A percentile compares a stretch with the other conserved stretches of the same genome.
Evolutionary conservation across 1,140 invertebrate species (phyloP).

Genomic region (Oedothorax gibbosus): DNA sequence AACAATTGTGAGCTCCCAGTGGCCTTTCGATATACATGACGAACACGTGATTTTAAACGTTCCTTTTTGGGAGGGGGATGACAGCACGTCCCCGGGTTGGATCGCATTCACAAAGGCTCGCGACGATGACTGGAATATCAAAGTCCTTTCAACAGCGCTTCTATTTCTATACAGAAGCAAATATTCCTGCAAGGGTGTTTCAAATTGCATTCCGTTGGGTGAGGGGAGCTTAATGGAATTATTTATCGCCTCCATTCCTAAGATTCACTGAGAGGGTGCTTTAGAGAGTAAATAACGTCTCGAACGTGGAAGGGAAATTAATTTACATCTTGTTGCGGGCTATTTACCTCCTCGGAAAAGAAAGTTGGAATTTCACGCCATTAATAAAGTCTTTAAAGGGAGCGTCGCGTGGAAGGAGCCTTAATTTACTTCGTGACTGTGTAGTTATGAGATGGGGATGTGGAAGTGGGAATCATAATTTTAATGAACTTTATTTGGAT

Average conservation of each 20-base stretch:
- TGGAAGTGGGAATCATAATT: too few species aligned
- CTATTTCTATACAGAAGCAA: constrained; percentile 55
- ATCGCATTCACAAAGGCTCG: constrained; percentile 36
- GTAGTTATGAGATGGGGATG: too few species aligned
- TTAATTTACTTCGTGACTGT: too few species aligned
- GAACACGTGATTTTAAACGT: constrained; percentile 45
- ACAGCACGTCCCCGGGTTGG: constrained; percentile 31
- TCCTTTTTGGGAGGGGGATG: constrained; percentile 21
- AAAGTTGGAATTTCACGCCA: constrained; percentile 20
- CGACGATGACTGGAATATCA: constrained; percentile 32
- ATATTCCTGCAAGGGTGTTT: constrained; percentile 36
- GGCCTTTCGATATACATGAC: constrained; percentile 18
- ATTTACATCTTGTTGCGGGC: constrained; percentile 54
- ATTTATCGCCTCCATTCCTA: constrained; percentile 38
- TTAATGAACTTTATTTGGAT: too few species aligned
- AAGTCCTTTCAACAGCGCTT: constrained; percentile 19
- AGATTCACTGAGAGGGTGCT: neutral
- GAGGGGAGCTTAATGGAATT: constrained; percentile 48
- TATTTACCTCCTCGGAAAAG: constrained; percentile 37
- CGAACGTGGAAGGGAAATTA: constrained; percentile 16
- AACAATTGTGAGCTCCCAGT: constrained; percentile 37
- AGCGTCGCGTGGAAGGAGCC: too few species aligned
- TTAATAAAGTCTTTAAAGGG: constrained; percentile 24
- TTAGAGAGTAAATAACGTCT: constrained; percentile 14
- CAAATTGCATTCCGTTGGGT: constrained; percentile 24